Evolutionary conservation across 1,140 invertebrate genomes (phyloP), one percentile per base, ranked within the genome.

Genomic region (Drosophila burlai): DNA sequence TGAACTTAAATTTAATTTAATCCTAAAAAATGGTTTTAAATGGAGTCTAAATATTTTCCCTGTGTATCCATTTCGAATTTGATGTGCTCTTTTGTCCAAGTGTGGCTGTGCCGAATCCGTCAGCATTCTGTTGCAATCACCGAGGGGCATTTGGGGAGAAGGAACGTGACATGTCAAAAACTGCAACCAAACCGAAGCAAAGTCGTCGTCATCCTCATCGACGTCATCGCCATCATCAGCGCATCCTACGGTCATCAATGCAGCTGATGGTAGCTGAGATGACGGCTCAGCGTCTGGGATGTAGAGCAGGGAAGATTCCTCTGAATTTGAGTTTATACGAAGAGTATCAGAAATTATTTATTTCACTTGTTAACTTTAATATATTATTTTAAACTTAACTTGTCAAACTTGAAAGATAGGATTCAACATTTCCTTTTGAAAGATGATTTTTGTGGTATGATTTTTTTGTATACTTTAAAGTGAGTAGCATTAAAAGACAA

Each of bases 71-170:
- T 38, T 66, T 31, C 61, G 24, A 21, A 29, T 55, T 66, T 50
- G 49, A 45, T 69, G 46, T 34, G 66, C 42, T 31, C 63, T 45
- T 71, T 71, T 71, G 67, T 45, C 4, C 47, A 69, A 67, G 62
- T 69, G 63, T 69, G 62, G 38, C 47, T 45, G 62, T 67, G 62
- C 45, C 67, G 49, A 49, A 71, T 71, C 49, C 63, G 67, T 71
- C 63, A 71, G 67, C 67, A 68, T 67, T 71, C 67, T 67, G 63
- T 71, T 71, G 67, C 67, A 71, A 71, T 71, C 67, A 67, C 67
- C 67, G 63, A 71, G 63, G 67, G 67, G 67, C 63, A 46, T 71
- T 67, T 71, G 67, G 63, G 63, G 49, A 38, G 63, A 21, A 54
- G 49, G 49, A 71, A 71, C 67, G 67, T 71, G 67, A 65, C 67